Evolutionary conservation across 2,888 invertebrate species (phyloP), one percentile per base, ranked within the genome.

Genomic region (Zaprionus lineosus): DNA sequence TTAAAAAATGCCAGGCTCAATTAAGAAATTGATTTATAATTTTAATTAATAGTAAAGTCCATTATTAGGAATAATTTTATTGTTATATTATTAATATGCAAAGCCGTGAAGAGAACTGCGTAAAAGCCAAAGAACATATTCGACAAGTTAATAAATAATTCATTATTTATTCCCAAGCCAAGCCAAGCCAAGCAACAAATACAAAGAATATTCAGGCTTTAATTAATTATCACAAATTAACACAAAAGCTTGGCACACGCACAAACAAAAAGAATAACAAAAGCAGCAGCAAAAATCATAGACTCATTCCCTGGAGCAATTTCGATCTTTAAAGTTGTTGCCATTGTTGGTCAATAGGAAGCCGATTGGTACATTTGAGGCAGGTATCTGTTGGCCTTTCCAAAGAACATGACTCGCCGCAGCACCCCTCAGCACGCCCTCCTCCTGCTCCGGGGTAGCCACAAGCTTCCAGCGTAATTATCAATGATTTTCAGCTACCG

Each of bases 221-320:
- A 71, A 78, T 82, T 70, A 82, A 82, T 82, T 78, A 73, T 82
- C 59, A 61, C 70, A 67, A 82, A 75, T 78, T 78, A 78, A 64
- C 73, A 64, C 73, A 58, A 59, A 66, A 69, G 29, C 39, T 19
- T 14, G 33, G 47, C 59, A 62, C 79, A 74, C 70, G 82, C 75
- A 48, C 44, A 58, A 78, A 60, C 39, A 61, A 24, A 33, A 28
- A 37, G 19, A 33, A 19, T 15, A 39, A 37, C 12, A 59, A 58
- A 24, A 72, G 16, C 37, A 59, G 48, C 29, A 55, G 33, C 29
- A 43, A 33, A 34, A 11, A 29, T 18, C n/a, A 19, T 19, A 46
- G 48, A 50, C 36, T 44, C 44, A 78, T 64, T 75, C 68, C 64
- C 78, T 61, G 48, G 31, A 63, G 57, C 71, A 26, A 26, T 53